These are phyloP conservation scores for Callaeas wilsoni DNA, from an alignment of 2,113 vertebrate genomes.

Conservation along the genomic window DNA sequence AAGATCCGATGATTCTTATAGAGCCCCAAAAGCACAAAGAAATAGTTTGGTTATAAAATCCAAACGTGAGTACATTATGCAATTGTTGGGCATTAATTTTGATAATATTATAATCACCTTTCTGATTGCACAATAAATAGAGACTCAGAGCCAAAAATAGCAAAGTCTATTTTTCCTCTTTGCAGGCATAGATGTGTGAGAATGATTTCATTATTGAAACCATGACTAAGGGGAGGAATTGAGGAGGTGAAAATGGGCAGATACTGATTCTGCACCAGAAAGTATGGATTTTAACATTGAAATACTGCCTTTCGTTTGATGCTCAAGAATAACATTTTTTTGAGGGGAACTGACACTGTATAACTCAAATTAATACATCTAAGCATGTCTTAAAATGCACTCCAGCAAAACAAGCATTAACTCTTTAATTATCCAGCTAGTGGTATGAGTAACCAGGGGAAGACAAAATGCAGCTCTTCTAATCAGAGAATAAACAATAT, in stretches of 20 bases:
- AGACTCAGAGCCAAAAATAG: slow-evolving; percentile 34
- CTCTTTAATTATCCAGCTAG: not conserved
- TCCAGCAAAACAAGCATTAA: not conserved
- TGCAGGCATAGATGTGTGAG: not conserved
- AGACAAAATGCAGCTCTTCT: not conserved
- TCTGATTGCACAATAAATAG: slow-evolving; percentile 48
- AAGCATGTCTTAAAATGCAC: not conserved
- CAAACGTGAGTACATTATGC: slow-evolving; percentile 5
- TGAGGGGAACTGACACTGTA: not conserved
- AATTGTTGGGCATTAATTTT: slow-evolving; percentile 46
- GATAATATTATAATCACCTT: slow-evolving; percentile 39
- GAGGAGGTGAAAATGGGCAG: not conserved
- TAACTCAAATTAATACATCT: not conserved
- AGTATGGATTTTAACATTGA: not conserved
- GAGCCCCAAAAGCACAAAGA: not conserved
- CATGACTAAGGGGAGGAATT: not conserved
- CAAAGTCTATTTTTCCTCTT: slow-evolving; percentile 1
- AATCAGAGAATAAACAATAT: not conserved
- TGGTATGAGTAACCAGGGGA: not conserved
- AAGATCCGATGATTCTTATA: not conserved
- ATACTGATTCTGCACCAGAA: not conserved
- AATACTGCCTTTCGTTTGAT: not conserved
- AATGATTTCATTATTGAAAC: not conserved
- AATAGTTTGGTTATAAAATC: not conserved
- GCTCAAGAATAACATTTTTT: not conserved